Evolutionary conservation across 2,797 vertebrate species (phyloP).

Genomic region (Telmatherina bonti): DNA sequence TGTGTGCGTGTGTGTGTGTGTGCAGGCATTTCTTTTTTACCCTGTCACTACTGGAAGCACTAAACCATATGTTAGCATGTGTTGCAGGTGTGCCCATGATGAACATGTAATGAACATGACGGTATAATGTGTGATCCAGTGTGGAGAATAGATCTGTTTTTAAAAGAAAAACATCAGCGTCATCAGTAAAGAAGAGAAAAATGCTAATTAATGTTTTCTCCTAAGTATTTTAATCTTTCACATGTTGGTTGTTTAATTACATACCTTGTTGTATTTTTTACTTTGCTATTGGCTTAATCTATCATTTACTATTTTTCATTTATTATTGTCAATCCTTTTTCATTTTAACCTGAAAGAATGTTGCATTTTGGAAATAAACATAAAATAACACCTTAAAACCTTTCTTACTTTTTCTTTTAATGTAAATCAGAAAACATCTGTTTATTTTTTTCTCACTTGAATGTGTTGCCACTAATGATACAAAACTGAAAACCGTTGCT

Average conservation of each 20-base stretch:
- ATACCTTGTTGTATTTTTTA: conserved; percentile 5
- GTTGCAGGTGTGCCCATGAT: not conserved
- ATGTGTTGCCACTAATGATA: not conserved
- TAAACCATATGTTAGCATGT: not conserved
- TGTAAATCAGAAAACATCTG: not conserved
- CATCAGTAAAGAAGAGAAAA: not conserved
- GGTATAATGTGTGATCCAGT: conserved; percentile 7
- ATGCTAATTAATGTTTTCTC: not conserved
- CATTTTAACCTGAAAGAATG: too few relatives aligned
- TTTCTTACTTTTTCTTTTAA: not conserved
- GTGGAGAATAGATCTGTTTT: not conserved
- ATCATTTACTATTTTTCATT: not conserved
- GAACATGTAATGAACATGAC: conserved; percentile 12
- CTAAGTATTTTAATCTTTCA: conserved; percentile 5
- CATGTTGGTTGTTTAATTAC: conserved; percentile 37
- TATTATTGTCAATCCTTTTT: not conserved
- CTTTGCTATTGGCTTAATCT: not conserved
- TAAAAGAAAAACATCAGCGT: too few relatives aligned
- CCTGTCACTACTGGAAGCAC: conserved; percentile 4
- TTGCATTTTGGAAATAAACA: not conserved
- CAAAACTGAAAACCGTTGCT: not conserved
- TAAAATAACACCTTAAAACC: not conserved
- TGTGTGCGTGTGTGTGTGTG: not conserved
- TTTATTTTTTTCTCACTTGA: not conserved
- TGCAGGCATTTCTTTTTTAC: not conserved